Base-by-base conservation (phyloP, 2,797 vertebrate species). In the Anas bernieri region DNA sequence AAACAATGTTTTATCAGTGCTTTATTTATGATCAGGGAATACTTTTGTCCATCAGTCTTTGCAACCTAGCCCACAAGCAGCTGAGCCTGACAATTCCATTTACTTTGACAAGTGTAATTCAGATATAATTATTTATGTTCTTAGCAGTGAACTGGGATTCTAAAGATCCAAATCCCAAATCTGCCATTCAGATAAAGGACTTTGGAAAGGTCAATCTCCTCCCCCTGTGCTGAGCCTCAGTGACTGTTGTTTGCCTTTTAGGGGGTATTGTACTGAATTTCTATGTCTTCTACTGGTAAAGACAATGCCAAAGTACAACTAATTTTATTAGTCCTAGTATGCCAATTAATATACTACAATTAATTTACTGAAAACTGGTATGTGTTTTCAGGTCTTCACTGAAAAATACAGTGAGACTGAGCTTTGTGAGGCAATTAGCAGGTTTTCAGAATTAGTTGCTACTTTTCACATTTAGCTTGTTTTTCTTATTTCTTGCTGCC, bases 391-490 rank as follows among this genome's bases (percentile, higher is more conserved):
- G 35, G 46, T 59, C 30, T 86, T 83, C 46, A 84, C 11, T 13
- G 70, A 86, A 90, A 86, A 90, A 46, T 69, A 28, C 86, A 73
- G 73, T 12, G 58, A 96, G 77, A 81, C 39, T 33, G n/a, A 67
- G 81, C 8, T 83, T 88, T 88, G 55, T 76, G 67, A 41, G 35
- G 26, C 52, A 92, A 93, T 95, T 93, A 93, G 3, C 74, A 92
- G 43, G 11, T 93, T 93, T 88, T 88, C 94, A 83, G 74, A 94
- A 91, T 82, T 67, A 87, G 63, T 76, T 76, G 55, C 31, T 93
- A 30, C 21, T 82, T 95, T 87, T 92, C 67, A 63, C 63, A 43
- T 73, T 63, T 64, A 69, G 23, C 5, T 88, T 82, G 5, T 12
- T 81, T 80, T 74, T 76, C 10, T 21, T 82, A 43, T 59, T 88